Evolutionary conservation across 1,140 invertebrate species (phyloP).

Genomic region (Drosophila truncata): DNA sequence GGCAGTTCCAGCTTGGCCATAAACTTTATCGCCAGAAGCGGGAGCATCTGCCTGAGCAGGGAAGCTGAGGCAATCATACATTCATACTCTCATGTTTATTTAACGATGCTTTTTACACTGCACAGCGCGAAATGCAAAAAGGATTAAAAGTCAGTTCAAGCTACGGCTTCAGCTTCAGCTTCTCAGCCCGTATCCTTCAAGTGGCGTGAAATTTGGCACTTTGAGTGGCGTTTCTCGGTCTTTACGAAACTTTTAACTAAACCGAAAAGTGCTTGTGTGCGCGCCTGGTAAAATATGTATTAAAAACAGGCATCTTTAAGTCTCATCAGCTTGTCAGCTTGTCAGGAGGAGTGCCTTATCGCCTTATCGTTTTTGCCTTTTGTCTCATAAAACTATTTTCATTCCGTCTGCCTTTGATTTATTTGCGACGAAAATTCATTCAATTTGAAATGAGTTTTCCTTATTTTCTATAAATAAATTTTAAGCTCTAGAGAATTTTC

Average conservation of each 20-base stretch:
- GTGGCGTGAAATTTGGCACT: conserved; percentile 78
- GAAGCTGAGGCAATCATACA: conserved; percentile 62
- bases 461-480: conserved; percentile 52
- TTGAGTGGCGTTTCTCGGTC: conserved; percentile 60
- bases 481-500: conserved; percentile 33
- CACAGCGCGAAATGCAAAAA: conserved; percentile 69
- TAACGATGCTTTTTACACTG: conserved; percentile 81
- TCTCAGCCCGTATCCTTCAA: conserved; percentile 45
- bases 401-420: conserved; percentile 18
- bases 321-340: conserved; percentile 49
- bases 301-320: conserved; percentile 34
- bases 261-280: conserved; percentile 46
- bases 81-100: conserved; percentile 82
- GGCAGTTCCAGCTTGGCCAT: conserved; percentile 49
- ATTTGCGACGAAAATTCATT: conserved; percentile 19
- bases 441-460: conserved; percentile 1
- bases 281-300: conserved; percentile 28
- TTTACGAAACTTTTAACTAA: conserved; percentile 75
- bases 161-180: not conserved
- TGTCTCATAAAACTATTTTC: conserved; percentile 14
- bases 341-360: no score
- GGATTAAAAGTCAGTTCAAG: conserved; percentile 62
- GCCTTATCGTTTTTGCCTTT: not conserved
- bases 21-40: conserved; percentile 59
- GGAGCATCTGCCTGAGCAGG: conserved; percentile 25